A percentile compares a stretch with the other conserved stretches of the same genome.
Conservation (phyloP, 92 coral and sea anemone genomes). For the Paramuricea clavata region DNA sequence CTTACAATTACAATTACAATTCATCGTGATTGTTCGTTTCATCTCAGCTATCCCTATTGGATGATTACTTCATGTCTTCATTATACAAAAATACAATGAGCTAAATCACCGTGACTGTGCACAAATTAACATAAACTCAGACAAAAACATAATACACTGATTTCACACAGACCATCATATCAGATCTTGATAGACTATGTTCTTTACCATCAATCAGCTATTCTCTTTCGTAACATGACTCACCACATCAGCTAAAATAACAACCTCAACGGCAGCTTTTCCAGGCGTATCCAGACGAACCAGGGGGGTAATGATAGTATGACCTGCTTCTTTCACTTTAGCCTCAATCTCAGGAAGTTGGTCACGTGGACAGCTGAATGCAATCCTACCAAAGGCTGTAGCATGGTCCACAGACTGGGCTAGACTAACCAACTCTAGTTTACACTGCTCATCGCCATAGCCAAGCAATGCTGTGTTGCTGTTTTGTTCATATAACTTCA, state of each 20-base stretch:
- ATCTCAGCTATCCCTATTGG: too few relatives aligned
- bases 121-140: too few relatives aligned
- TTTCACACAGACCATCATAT: too few relatives aligned
- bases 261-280: constrained; percentile 93
- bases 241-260: constrained; percentile 93
- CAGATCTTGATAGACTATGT: too few relatives aligned
- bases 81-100: too few relatives aligned
- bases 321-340: constrained; percentile 70
- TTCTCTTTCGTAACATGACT: too few relatives aligned
- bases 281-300: constrained; percentile 92
- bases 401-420: constrained; percentile 83
- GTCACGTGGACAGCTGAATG: constrained; percentile 88
- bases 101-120: too few relatives aligned
- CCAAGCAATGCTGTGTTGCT: constrained; percentile 79
- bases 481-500: constrained; percentile 79
- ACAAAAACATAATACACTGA: too few relatives aligned
- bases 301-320: constrained; percentile 84
- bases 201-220: too few relatives aligned
- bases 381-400: constrained; percentile 95
- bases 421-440: constrained; percentile 84
- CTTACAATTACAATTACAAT: too few relatives aligned
- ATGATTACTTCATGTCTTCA: too few relatives aligned
- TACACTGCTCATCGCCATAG: constrained; percentile 79
- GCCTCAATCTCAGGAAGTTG: constrained; percentile 81
- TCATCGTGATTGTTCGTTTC: too few relatives aligned